Evolutionary conservation across 2,113 vertebrate genomes (phyloP).

Genomic region (Platycercus adscitus): DNA sequence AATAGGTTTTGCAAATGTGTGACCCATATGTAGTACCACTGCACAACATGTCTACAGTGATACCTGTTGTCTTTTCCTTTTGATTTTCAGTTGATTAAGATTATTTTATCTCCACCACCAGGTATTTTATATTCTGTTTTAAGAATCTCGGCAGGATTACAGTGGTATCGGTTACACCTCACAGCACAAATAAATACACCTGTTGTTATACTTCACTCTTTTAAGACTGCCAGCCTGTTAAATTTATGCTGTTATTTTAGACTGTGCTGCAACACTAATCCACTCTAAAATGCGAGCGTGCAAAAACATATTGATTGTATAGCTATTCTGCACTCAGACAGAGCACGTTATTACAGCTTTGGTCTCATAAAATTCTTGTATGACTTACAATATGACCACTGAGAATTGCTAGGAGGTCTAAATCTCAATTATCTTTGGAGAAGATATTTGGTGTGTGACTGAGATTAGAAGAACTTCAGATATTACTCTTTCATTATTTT

Average conservation of each 20-base stretch:
- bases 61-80: conserved; percentile 36
- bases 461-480: neutral
- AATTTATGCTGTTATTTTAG: conserved; percentile 8
- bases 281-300: neutral
- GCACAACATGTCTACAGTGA: neutral
- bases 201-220: conserved; percentile 6
- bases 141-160: conserved; percentile 29
- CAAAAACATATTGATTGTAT: neutral
- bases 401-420: conserved; percentile 11
- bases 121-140: conserved; percentile 2
- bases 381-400: neutral
- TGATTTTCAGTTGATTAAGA: neutral
- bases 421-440: conserved; percentile 2
- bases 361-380: neutral
- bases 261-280: neutral
- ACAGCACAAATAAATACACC: conserved; percentile 13
- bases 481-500: neutral
- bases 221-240: conserved; percentile 29
- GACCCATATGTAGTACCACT: conserved; percentile 27
- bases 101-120: neutral
- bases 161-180: neutral
- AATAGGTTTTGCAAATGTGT: conserved; percentile 35
- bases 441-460: neutral
- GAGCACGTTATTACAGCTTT: neutral
- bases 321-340: neutral